Evolutionary conservation across 2,113 vertebrate genomes (phyloP).

Genomic region (Gobio gobio): DNA sequence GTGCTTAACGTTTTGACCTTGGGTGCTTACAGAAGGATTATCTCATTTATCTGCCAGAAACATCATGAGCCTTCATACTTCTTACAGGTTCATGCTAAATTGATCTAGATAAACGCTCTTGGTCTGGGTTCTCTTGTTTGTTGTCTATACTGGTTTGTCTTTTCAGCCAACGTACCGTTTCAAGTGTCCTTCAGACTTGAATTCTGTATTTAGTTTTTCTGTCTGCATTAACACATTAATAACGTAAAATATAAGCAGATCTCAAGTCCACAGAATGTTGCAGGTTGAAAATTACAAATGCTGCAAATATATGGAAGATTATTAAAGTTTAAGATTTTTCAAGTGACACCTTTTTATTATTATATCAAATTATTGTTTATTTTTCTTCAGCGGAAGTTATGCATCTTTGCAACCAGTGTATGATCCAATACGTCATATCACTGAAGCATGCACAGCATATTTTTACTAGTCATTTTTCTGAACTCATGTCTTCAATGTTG

Average conservation of each 20-base stretch:
- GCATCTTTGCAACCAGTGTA: neutral
- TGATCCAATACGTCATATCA: slow-evolving; percentile 6
- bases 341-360: neutral
- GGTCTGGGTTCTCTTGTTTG: neutral
- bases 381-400: neutral
- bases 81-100: neutral
- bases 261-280: neutral
- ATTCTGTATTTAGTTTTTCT: neutral
- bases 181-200: slow-evolving; percentile 3
- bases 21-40: neutral
- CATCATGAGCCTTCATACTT: neutral
- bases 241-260: neutral
- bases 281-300: neutral
- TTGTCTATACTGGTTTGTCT: neutral
- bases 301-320: neutral
- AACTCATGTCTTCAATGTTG: neutral
- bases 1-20: neutral
- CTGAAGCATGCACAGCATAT: slow-evolving; percentile 16
- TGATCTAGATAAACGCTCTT: neutral
- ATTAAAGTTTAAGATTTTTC: neutral
- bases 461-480: neutral
- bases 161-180: neutral
- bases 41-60: neutral
- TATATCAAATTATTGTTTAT: neutral
- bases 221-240: neutral